phyloP scores from a whole-genome alignment of 2,113 vertebrate genomes.

The Lasiurus cinereus region DNA sequence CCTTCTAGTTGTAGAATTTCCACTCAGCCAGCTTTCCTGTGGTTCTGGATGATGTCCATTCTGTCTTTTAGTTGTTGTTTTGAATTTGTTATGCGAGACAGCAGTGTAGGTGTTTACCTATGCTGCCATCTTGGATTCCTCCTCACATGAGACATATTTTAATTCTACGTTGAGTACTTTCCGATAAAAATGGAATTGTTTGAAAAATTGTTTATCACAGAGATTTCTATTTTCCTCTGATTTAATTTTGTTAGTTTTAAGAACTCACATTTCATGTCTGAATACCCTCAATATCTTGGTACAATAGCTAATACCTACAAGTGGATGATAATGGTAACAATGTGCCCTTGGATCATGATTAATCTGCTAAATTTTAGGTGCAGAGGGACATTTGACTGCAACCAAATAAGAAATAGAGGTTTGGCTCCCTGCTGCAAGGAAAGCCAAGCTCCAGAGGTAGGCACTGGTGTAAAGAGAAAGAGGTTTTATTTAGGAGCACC shows the following conservation, averaged over 20 bases:
- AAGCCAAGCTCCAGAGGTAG: too few species aligned
- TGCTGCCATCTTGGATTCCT: too few species aligned
- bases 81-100: too few species aligned
- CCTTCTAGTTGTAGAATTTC: too few species aligned
- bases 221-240: not conserved
- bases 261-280: not conserved
- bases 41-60: too few species aligned
- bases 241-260: not conserved
- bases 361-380: not conserved
- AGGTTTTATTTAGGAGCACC: too few species aligned
- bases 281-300: not conserved
- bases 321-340: not conserved
- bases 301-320: not conserved
- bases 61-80: too few species aligned
- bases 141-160: not conserved
- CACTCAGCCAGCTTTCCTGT: too few species aligned
- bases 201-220: not conserved
- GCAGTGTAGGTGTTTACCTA: too few species aligned
- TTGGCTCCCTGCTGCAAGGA: too few species aligned
- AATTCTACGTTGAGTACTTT: not conserved
- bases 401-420: too few species aligned
- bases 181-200: constrained; percentile 10
- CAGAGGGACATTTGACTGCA: not conserved
- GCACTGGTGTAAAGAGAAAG: too few species aligned
- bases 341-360: not conserved